phyloP scores from a whole-genome alignment of 2,888 invertebrate species.

The Pterostichus niger region DNA sequence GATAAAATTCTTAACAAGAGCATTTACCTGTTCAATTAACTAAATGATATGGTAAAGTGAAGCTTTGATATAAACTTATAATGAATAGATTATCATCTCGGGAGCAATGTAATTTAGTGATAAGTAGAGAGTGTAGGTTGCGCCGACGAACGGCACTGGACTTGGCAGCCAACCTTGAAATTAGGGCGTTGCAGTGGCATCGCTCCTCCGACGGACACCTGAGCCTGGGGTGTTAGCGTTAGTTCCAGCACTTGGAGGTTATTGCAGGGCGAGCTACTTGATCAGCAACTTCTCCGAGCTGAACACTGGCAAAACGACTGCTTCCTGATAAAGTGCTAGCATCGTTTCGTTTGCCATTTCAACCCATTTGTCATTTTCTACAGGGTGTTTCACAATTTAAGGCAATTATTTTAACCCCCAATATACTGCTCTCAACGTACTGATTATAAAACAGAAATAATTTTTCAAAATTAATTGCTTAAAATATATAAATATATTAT shows the following conservation, averaged over 20 bases:
- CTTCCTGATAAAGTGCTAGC: neutral
- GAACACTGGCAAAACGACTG: neutral
- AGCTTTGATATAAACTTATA: slow-evolving; percentile 1
- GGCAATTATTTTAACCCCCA: no score
- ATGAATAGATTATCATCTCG: slow-evolving; percentile 25
- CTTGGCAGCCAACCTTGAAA: slow-evolving; percentile 47
- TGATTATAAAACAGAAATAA: no score
- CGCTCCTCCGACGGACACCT: slow-evolving; percentile 13
- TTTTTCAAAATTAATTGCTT: no score
- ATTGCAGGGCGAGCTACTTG: neutral
- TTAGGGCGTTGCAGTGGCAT: slow-evolving; percentile 19
- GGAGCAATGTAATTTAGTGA: neutral
- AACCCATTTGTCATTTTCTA: slow-evolving; percentile 1
- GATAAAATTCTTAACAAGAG: no score
- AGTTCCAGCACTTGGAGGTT: slow-evolving; percentile 4
- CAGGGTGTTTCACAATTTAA: no score
- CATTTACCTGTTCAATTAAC: no score
- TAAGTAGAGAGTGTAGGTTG: neutral
- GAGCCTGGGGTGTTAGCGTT: neutral
- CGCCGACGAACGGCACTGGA: neutral
- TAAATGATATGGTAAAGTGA: no score
- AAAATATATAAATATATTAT: no score
- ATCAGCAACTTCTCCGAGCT: slow-evolving; percentile 14
- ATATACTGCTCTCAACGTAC: no score
- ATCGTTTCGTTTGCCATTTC: neutral